Conservation (phyloP, 2,888 invertebrate species). For the Archips crataeganus region DNA sequence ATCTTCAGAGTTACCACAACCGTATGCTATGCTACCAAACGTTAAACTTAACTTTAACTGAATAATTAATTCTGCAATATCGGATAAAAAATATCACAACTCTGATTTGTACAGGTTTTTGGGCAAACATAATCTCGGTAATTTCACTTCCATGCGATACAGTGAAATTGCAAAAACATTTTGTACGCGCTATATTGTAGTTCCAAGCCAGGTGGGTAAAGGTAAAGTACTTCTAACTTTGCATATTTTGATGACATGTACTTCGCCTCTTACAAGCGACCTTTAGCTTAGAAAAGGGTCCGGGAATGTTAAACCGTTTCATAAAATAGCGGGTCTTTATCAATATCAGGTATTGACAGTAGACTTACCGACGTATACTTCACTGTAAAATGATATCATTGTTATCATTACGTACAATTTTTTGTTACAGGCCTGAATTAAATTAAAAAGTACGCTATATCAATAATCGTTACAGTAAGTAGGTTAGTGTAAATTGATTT, state of each 20-base stretch:
- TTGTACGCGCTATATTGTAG: slow-evolving; percentile 24
- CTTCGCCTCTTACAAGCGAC: slow-evolving; percentile 26
- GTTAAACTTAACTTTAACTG: not conserved
- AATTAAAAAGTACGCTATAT: too few species aligned
- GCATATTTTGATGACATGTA: slow-evolving; percentile 34
- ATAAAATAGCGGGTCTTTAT: slow-evolving; percentile 6
- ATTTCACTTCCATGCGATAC: not conserved
- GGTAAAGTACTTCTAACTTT: slow-evolving; percentile 22
- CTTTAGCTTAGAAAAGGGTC: slow-evolving; percentile 30
- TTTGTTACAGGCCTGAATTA: too few species aligned
- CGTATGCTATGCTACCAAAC: too few species aligned
- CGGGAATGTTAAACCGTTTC: slow-evolving; percentile 16
- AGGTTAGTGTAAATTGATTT: too few species aligned
- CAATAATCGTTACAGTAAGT: too few species aligned
- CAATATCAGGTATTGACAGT: slow-evolving; percentile 12
- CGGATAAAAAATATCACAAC: not conserved
- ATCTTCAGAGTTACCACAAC: too few species aligned
- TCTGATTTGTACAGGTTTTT: not conserved
- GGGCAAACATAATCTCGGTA: not conserved
- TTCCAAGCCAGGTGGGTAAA: slow-evolving; percentile 20
- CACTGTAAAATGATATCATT: slow-evolving; percentile 5
- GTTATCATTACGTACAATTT: not conserved
- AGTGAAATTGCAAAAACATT: slow-evolving; percentile 20
- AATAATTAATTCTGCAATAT: not conserved
- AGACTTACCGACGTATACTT: not conserved